Conservation (phyloP, 2,888 invertebrate genomes). For the Eupithecia abbreviata region DNA sequence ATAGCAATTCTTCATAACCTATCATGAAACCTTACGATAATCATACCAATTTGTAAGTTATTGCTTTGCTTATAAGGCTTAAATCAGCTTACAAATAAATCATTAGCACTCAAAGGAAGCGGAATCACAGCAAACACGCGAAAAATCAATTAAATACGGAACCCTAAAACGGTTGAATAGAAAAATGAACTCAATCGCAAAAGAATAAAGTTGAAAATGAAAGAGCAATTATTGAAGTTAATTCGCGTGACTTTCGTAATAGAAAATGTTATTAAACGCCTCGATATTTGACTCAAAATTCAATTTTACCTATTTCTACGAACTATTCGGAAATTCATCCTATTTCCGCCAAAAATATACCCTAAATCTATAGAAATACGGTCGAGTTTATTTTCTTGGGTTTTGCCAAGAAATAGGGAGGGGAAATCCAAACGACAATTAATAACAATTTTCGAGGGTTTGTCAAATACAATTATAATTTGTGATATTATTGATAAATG, state of each 20-base stretch:
- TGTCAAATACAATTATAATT: slow-evolving; percentile 46
- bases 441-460: slow-evolving; percentile 47
- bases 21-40: neutral
- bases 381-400: slow-evolving; percentile 20
- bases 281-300: slow-evolving; percentile 37
- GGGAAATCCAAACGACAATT: slow-evolving; percentile 41
- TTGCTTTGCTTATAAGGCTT: neutral
- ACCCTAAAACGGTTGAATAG: slow-evolving; percentile 8
- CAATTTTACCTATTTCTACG: slow-evolving; percentile 22
- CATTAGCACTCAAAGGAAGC: slow-evolving; percentile 46
- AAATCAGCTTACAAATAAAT: slow-evolving; percentile 26
- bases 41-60: neutral
- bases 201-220: slow-evolving; percentile 18
- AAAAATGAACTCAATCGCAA: slow-evolving; percentile 19
- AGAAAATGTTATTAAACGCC: slow-evolving; percentile 40
- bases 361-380: neutral
- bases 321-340: slow-evolving; percentile 11
- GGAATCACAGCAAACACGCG: slow-evolving; percentile 62
- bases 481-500: slow-evolving; percentile 35
- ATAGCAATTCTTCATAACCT: neutral
- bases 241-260: slow-evolving; percentile 30
- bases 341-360: neutral
- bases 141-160: slow-evolving; percentile 60
- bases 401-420: neutral
- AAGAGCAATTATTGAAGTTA: neutral